Evolutionary conservation across 1,140 invertebrate genomes (phyloP).

Genomic region (Mizuhopecten yessoensis): DNA sequence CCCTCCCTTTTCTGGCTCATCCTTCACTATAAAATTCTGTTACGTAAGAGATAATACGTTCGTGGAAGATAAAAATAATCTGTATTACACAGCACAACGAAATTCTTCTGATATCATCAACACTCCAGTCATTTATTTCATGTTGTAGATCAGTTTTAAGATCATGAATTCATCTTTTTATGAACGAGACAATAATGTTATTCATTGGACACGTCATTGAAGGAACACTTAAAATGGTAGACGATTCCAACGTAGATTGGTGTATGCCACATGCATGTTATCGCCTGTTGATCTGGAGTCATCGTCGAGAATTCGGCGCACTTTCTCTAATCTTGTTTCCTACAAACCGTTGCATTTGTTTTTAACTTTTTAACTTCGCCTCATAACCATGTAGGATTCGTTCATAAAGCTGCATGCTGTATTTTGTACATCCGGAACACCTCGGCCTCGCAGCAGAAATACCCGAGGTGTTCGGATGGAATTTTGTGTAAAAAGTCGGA

Average conservation of each 20-base stretch:
- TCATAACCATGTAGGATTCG: not conserved
- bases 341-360: not conserved
- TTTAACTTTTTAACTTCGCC: not conserved
- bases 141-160: not conserved
- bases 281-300: not conserved
- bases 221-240: too few relatives aligned
- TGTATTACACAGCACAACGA: not conserved
- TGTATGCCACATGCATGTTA: not conserved
- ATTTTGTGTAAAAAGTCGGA: too few relatives aligned
- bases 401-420: not conserved
- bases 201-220: not conserved
- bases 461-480: too few relatives aligned
- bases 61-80: not conserved
- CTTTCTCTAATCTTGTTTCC: not conserved
- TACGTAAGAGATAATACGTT: not conserved
- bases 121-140: not conserved
- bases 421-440: not conserved
- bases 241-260: not conserved
- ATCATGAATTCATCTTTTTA: not conserved
- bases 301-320: not conserved
- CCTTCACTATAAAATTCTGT: not conserved
- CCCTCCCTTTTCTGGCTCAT: not conserved
- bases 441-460: too few relatives aligned
- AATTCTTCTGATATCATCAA: not conserved
- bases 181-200: slow-evolving; percentile 24